Evolutionary conservation across 2,113 vertebrate species (phyloP).

Genomic region (Coptodon rendalli): DNA sequence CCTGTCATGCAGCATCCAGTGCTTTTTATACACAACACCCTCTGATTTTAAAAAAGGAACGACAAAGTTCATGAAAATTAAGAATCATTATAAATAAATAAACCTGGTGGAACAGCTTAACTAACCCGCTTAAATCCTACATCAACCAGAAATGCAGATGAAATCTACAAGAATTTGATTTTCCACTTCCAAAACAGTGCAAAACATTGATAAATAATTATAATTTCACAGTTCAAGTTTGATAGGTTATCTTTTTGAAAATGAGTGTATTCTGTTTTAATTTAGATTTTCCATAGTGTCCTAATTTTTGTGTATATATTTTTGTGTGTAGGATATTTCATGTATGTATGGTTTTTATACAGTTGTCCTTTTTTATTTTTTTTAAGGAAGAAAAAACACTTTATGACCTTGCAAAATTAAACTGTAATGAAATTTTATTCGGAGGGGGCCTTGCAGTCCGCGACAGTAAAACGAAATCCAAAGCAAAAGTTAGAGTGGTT

Average conservation of each 20-base stretch:
- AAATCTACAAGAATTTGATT: accelerated
- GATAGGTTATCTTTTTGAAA: background rate
- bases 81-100: background rate
- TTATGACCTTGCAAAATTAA: background rate
- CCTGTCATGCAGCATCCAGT: background rate
- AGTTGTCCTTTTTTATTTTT: background rate
- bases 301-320: background rate
- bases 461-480: background rate
- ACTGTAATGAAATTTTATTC: background rate
- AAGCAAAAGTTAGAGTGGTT: background rate
- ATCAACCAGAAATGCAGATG: background rate
- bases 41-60: background rate
- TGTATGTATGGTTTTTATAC: background rate
- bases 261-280: background rate
- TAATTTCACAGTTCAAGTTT: background rate
- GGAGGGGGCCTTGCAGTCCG: background rate
- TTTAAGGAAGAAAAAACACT: background rate
- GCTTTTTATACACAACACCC: background rate
- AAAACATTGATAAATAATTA: background rate
- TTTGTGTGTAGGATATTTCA: background rate
- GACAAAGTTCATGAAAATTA: background rate
- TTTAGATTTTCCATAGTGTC: background rate
- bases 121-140: background rate
- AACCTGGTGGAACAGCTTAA: background rate
- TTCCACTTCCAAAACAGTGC: background rate